phyloP scores from a whole-genome alignment of 2,888 invertebrate species.

The Apotomis betuletana region DNA sequence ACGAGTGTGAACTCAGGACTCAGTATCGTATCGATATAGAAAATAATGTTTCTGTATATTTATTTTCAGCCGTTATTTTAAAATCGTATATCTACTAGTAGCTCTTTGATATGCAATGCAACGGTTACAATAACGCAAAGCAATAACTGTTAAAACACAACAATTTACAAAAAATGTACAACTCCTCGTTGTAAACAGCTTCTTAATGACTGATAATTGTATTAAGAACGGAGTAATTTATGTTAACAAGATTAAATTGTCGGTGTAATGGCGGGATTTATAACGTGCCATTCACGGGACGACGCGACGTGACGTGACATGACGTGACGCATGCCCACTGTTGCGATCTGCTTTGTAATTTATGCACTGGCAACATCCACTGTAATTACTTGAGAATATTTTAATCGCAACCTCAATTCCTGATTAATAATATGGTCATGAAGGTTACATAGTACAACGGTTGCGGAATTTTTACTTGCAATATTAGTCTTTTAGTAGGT shows the following conservation, averaged over 20 bases:
- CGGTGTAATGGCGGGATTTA: conserved; percentile 46
- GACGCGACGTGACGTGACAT: conserved; percentile 35
- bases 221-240: conserved; percentile 49
- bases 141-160: conserved; percentile 7
- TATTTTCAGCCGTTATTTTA: too few species aligned
- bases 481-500: too few species aligned
- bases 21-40: too few species aligned
- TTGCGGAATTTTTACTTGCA: too few species aligned
- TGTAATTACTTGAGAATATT: conserved; percentile 29
- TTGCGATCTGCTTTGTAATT: conserved; percentile 35
- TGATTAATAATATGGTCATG: conserved; percentile 14
- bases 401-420: conserved; percentile 28
- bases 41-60: too few species aligned
- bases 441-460: too few species aligned
- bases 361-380: conserved; percentile 34
- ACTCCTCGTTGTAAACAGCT: conserved; percentile 52
- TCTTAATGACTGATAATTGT: conserved; percentile 54
- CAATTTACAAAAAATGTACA: conserved; percentile 35
- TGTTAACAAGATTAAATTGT: conserved; percentile 54
- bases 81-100: too few species aligned
- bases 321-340: conserved; percentile 33
- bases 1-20: too few species aligned
- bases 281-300: conserved; percentile 43
- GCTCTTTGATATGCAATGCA: too few species aligned
- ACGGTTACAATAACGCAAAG: background rate